Evolutionary conservation across 2,888 invertebrate species (phyloP).

Genomic region (Ophraella communa): DNA sequence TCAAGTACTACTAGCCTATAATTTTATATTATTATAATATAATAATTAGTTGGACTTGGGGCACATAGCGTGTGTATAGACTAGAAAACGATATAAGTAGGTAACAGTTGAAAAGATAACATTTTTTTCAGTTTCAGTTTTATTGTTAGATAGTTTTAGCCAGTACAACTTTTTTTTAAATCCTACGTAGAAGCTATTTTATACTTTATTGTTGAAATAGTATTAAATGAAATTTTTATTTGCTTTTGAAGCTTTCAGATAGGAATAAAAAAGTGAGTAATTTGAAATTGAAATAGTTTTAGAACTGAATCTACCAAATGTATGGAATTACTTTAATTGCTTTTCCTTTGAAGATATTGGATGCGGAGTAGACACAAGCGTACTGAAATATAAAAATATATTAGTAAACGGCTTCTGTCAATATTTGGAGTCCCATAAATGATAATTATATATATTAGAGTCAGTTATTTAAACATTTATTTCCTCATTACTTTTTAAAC

Average conservation of each 20-base stretch:
- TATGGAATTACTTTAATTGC: slow-evolving; percentile 36
- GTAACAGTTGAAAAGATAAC: no score
- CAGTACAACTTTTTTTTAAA: no score
- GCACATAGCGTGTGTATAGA: no score
- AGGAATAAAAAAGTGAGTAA: neutral
- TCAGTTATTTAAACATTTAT: no score
- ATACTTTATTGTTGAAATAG: neutral
- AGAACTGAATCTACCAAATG: slow-evolving; percentile 22
- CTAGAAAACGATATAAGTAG: no score
- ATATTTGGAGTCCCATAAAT: neutral
- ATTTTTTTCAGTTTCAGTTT: neutral
- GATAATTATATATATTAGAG: no score
- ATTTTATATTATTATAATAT: no score
- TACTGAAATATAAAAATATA: neutral
- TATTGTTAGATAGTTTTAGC: neutral
- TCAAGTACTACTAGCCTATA: no score
- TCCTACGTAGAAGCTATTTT: no score
- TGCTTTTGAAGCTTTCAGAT: neutral
- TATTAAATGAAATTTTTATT: neutral
- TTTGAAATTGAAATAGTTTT: slow-evolving; percentile 25
- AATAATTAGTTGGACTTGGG: no score
- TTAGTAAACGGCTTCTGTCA: neutral
- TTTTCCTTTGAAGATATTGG: slow-evolving; percentile 27
- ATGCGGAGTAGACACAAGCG: slow-evolving; percentile 4
- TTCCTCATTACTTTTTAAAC: no score